A percentile compares a stretch with the other conserved stretches of the same genome.
These are phyloP conservation scores for Drusus annulatus DNA, from an alignment of 1,140 invertebrate genomes.

Conservation along the genomic window DNA sequence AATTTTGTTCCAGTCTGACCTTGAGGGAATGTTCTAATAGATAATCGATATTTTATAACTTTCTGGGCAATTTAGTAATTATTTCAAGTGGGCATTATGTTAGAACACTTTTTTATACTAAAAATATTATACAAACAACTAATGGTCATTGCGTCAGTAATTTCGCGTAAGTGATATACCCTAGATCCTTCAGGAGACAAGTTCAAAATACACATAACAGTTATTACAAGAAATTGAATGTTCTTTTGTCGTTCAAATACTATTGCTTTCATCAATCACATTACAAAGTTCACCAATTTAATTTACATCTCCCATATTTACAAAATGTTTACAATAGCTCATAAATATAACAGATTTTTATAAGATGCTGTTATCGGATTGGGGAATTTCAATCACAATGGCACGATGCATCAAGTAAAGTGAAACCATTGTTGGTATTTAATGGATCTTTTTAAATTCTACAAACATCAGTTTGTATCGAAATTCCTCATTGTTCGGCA, in stretches of 20 bases:
- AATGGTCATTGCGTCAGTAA: too few relatives aligned
- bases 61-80: conserved; percentile 4
- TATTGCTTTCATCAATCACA: too few relatives aligned
- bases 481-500: neutral
- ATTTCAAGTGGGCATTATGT: conserved; percentile 19
- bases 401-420: neutral
- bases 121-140: neutral
- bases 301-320: conserved; percentile 13
- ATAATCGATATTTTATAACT: conserved; percentile 16
- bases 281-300: too few relatives aligned
- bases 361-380: conserved; percentile 6
- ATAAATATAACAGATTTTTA: conserved; percentile 23
- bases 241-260: too few relatives aligned
- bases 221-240: too few relatives aligned
- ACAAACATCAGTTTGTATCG: too few relatives aligned
- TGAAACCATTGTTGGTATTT: too few relatives aligned
- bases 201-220: too few relatives aligned
- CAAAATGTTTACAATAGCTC: conserved; percentile 12
- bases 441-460: too few relatives aligned
- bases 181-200: too few relatives aligned
- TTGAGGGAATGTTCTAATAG: neutral
- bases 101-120: neutral
- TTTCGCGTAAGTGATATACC: too few relatives aligned
- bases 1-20: neutral
- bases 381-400: neutral